A percentile compares a stretch with the other conserved stretches of the same genome.
phyloP scores from a whole-genome alignment of 2,113 vertebrate species.

The Cochlearius cochlearius region DNA sequence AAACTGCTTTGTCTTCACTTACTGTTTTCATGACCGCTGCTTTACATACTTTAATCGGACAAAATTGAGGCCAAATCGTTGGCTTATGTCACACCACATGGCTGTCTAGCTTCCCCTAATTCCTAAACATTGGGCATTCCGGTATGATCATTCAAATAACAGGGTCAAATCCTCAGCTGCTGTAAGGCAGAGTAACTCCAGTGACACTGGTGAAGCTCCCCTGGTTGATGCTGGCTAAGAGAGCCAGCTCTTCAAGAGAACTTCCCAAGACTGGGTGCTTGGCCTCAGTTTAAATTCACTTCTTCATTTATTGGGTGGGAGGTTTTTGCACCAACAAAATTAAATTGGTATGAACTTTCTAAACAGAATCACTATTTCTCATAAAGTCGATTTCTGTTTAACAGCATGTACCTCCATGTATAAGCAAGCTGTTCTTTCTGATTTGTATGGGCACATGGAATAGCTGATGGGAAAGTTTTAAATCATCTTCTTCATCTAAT shows the following conservation, averaged over 20 bases:
- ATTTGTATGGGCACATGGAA: background rate
- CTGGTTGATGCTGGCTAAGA: background rate
- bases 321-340: background rate
- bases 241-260: background rate
- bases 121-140: background rate
- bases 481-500: background rate
- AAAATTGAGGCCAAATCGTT: background rate
- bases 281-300: background rate
- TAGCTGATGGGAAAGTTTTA: background rate
- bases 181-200: background rate
- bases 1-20: conserved; percentile 54
- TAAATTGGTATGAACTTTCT: background rate
- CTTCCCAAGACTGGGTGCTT: background rate
- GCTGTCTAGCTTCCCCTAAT: conserved; percentile 5
- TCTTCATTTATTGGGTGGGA: background rate
- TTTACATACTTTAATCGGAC: conserved; percentile 9
- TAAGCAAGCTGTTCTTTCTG: background rate
- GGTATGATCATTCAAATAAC: background rate
- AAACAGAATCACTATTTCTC: background rate
- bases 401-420: background rate
- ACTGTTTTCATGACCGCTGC: conserved; percentile 20
- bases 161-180: background rate
- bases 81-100: background rate
- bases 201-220: background rate
- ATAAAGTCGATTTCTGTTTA: background rate